Conservation (phyloP, 2,888 invertebrate species). For the Zygogramma bicolorata region DNA sequence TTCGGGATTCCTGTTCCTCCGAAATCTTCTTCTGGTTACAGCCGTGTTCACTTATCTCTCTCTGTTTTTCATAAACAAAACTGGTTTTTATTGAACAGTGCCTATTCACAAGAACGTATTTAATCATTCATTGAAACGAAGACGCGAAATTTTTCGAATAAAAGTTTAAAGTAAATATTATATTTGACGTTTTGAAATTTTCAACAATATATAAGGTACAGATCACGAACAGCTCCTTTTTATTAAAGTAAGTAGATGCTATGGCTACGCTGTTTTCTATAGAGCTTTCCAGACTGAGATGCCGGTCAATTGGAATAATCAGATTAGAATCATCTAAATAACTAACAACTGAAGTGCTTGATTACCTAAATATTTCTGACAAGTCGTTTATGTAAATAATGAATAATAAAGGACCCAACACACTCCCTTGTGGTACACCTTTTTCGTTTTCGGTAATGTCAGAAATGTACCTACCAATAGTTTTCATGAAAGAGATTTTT, state of each 20-base stretch:
- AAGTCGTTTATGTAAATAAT: neutral
- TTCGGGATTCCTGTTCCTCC: no score
- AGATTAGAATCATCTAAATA: neutral
- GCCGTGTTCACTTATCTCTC: no score
- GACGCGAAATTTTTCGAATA: no score
- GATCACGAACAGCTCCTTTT: neutral
- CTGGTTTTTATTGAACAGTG: no score
- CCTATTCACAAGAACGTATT: no score
- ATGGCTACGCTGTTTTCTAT: neutral
- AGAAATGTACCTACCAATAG: neutral
- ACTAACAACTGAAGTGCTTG: neutral
- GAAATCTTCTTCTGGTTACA: no score
- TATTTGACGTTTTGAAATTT: no score
- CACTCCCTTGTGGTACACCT: neutral
- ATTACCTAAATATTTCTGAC: neutral
- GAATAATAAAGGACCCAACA: neutral
- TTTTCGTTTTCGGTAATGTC: neutral
- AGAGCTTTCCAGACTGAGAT: neutral
- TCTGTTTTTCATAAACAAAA: no score
- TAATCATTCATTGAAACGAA: no score
- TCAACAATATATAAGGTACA: no score
- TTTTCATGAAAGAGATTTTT: neutral
- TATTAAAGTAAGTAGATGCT: neutral
- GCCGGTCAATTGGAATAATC: neutral
- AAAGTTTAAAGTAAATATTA: no score